Base-by-base conservation (phyloP, 2,888 invertebrate genomes). In the Endomychus coccineus region DNA sequence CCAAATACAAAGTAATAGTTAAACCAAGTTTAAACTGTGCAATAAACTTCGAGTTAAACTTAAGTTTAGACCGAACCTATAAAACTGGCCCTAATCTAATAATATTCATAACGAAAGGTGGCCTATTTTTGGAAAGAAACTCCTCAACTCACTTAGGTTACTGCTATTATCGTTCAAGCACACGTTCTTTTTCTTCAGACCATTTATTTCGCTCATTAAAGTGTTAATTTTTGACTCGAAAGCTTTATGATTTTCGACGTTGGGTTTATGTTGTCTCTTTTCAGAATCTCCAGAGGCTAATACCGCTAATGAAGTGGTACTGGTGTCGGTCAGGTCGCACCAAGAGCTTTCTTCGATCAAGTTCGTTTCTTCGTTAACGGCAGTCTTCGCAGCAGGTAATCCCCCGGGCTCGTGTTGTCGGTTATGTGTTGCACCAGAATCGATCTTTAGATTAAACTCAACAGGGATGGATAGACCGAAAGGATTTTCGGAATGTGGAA, bases 301-400 rank as follows among this genome's bases (percentile, higher is more conserved):
- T 1, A 30, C 39, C 2, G 39, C 29, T 13, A 39, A 12, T 4
- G 39, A 39, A 10, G 29, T 23, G 19, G 14, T 25, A 30, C 34
- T 34, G 12, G 23, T 15, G 17, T 39, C 39, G 1, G 34, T 49
- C 10, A 52, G 36, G 36, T 54, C 51, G 16, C 47, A 49, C 52
- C 51, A 54, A 13, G 52, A 50, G 16, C 46, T 44, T 13, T 50
- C 50, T 14, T 37, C 31, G 11, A 5, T 7, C 10, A 1, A 14
- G 37, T 32, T 29, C 10, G 31, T 17, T 10, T 21, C 29, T 9
- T 32, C 21, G n/a, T 19, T 19, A n/a, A n/a, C n/a, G n/a, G n/a
- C n/a, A n/a, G n/a, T n/a, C n/a, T n/a, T n/a, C n/a, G n/a, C n/a
- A n/a, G n/a, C n/a, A n/a, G n/a, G n/a, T n/a, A n/a, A n/a, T n/a